Conservation (phyloP, 2,888 invertebrate species). For the Chrysina gloriosa region DNA sequence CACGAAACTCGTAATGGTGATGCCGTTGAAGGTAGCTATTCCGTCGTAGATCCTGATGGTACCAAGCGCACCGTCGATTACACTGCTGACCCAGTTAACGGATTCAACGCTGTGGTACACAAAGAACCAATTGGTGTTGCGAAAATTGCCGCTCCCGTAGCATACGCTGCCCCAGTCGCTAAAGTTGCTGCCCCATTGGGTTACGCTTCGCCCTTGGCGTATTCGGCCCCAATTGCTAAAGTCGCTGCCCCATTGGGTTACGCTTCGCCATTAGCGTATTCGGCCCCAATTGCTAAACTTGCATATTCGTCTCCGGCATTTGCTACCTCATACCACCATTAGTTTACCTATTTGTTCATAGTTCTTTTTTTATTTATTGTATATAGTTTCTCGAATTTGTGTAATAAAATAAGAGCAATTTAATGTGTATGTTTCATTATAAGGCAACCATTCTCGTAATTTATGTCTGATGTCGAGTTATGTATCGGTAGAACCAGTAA, state of each 20-base stretch:
- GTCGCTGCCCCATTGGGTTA: constrained; percentile 50
- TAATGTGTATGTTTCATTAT: not conserved
- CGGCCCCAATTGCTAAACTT: constrained; percentile 35
- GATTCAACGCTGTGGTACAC: constrained; percentile 75
- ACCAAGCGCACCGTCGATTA: constrained; percentile 68
- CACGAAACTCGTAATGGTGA: constrained; percentile 68
- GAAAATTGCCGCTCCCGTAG: constrained; percentile 55
- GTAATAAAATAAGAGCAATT: constrained; percentile 2
- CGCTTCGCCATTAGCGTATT: constrained; percentile 40
- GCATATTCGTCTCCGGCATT: constrained; percentile 40
- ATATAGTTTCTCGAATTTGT: constrained; percentile 1
- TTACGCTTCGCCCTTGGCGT: too few species aligned
- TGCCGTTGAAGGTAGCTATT: constrained; percentile 69
- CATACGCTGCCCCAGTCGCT: constrained; percentile 38
- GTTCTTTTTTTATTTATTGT: constrained; percentile 20
- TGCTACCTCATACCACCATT: constrained; percentile 18
- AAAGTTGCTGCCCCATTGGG: constrained; percentile 38
- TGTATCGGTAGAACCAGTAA: too few species aligned
- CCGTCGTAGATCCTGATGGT: constrained; percentile 68
- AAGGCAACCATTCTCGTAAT: too few species aligned
- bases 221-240: constrained; percentile 52
- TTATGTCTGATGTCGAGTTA: too few species aligned
- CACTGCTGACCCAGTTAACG: constrained; percentile 71
- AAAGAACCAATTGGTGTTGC: constrained; percentile 68
- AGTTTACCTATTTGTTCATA: constrained; percentile 4